phyloP scores from a whole-genome alignment of 2,797 vertebrate species.

The Neosilurus hyrtlii region DNA sequence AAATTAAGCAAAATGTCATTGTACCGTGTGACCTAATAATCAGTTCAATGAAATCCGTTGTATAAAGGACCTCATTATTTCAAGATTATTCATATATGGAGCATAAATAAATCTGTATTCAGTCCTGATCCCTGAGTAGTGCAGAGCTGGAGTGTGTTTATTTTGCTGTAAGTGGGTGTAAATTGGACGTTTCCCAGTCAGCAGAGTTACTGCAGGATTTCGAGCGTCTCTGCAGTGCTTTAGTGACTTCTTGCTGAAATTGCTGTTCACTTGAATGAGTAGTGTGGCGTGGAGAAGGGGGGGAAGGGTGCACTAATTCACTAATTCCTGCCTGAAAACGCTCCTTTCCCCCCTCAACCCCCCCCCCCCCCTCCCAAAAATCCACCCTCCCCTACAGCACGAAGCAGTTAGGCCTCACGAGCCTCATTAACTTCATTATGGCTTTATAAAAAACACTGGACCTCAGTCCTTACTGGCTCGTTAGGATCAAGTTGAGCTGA shows the following conservation, averaged over 20 bases:
- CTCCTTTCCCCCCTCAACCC: background rate
- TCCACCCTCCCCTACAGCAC: background rate
- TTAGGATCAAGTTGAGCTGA: background rate
- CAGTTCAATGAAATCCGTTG: background rate
- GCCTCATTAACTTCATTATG: conserved; percentile 8
- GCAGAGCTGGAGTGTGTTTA: background rate
- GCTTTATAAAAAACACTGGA: background rate
- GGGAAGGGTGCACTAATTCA: conserved; percentile 49
- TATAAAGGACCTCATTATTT: background rate
- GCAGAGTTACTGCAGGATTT: background rate
- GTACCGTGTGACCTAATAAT: background rate
- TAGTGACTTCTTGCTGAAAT: conserved; percentile 45
- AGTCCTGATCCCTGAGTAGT: background rate
- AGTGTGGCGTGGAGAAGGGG: conserved; percentile 44
- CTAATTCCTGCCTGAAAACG: conserved; percentile 53
- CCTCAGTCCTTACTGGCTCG: background rate
- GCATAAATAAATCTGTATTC: too few relatives aligned
- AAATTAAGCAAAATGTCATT: background rate
- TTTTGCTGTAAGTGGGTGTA: background rate
- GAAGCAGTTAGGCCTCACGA: background rate
- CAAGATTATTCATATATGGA: too few relatives aligned
- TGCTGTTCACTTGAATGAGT: conserved; percentile 55
- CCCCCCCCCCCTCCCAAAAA: background rate
- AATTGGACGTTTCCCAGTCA: background rate
- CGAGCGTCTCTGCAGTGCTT: conserved; percentile 19